A percentile compares a stretch with the other conserved stretches of the same genome.
Conservation (phyloP, 2,888 invertebrate species). For the Drosophila neutralis region DNA sequence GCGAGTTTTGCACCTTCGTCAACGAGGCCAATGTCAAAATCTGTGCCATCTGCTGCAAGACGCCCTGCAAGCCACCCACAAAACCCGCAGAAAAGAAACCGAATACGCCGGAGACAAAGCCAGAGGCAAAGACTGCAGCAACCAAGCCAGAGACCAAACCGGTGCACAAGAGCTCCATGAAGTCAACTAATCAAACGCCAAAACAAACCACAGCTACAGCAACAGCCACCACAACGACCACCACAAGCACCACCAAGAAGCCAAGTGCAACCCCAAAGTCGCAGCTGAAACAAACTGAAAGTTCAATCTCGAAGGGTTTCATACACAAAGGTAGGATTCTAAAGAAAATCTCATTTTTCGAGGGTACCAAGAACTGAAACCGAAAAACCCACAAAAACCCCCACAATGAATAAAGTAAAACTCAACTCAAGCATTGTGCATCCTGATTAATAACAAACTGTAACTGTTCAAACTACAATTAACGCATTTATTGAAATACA, state of each 20-base stretch:
- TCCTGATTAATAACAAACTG: constrained; percentile 34
- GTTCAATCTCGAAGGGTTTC: constrained; percentile 82
- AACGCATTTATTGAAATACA: constrained; percentile 73
- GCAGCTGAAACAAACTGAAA: constrained; percentile 71
- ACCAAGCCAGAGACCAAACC: constrained; percentile 27
- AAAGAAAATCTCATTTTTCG: constrained; percentile 91
- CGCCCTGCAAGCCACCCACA: constrained; percentile 85
- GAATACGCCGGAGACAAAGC: constrained; percentile 3
- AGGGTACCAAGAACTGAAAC: constrained; percentile 87
- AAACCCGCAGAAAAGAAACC: constrained; percentile 9
- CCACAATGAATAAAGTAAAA: constrained; percentile 7
- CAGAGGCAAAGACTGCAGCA: constrained; percentile 18
- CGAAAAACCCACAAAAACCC: constrained; percentile 28
- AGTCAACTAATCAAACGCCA: constrained; percentile 20
- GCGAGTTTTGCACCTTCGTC: constrained; percentile 95
- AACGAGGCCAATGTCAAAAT: constrained; percentile 92
- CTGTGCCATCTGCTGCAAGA: constrained; percentile 94
- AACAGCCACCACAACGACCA: constrained; percentile 13
- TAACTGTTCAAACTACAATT: constrained; percentile 60
- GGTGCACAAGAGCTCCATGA: constrained; percentile 58
- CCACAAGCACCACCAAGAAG: constrained; percentile 26
- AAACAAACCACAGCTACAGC: constrained; percentile 18
- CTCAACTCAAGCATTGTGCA: constrained; percentile 60
- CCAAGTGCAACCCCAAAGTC: constrained; percentile 39
- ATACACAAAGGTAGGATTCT: constrained; percentile 88